Conservation (phyloP, 2,113 vertebrate species). For the Osmerus eperlanus region DNA sequence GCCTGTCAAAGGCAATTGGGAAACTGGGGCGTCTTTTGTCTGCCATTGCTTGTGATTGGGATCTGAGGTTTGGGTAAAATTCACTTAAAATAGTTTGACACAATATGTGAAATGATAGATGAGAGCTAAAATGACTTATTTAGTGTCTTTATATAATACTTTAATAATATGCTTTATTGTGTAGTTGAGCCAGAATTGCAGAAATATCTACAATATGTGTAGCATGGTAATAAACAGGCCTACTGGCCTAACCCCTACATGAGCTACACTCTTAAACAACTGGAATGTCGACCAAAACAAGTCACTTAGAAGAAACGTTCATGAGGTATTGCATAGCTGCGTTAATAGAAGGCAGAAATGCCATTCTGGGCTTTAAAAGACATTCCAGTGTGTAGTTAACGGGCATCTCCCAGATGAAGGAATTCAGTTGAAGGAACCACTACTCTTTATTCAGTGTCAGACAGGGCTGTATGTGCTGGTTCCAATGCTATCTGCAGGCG, state of each 20-base stretch:
- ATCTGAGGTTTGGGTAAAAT: too few relatives aligned
- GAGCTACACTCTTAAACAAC: neutral
- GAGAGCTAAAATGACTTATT: too few relatives aligned
- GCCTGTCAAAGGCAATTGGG: too few relatives aligned
- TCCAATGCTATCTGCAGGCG: neutral
- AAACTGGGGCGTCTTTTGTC: too few relatives aligned
- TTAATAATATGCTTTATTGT: too few relatives aligned
- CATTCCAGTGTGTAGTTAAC: constrained; percentile 43
- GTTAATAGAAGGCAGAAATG: constrained; percentile 45
- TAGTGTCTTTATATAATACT: too few relatives aligned
- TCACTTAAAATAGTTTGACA: too few relatives aligned
- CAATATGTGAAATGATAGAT: too few relatives aligned
- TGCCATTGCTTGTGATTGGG: too few relatives aligned
- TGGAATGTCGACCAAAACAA: neutral
- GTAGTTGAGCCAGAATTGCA: too few relatives aligned
- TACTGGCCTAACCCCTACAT: neutral
- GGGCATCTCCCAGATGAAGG: constrained; percentile 49
- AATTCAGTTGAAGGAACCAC: constrained; percentile 33
- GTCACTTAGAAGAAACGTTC: neutral
- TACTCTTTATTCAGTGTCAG: constrained; percentile 15
- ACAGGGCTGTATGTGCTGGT: constrained; percentile 17
- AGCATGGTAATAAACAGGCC: too few relatives aligned
- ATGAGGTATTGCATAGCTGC: neutral
- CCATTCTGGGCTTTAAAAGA: constrained; percentile 27
- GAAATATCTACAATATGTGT: too few relatives aligned